Evolutionary conservation across 2,888 invertebrate genomes (phyloP), one percentile per base, ranked within the genome.

Genomic region (Agrochola litura): DNA sequence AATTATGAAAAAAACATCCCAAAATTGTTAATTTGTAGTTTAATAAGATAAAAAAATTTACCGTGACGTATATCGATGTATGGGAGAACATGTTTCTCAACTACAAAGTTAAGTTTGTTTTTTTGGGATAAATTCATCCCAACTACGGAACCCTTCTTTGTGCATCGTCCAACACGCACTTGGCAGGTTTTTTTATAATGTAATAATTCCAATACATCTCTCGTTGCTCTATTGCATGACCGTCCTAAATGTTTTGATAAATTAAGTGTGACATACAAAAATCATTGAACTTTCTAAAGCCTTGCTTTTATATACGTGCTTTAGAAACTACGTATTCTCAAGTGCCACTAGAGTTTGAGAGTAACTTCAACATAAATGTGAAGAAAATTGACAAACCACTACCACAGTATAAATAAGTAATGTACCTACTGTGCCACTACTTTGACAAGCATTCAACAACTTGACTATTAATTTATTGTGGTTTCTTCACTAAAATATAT

Each of bases 281-380:
- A 37, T 19, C 16, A 43, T 41, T 49, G 37, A 10, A 82, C 83
- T 85, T 84, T 84, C 82, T 82, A 83, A 73, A 58, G 30, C 5
- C 63, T 70, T 69, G 30, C 30, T 61, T 67, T 43, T 56, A 19
- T 58, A 49, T 46, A 54, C 25, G 16, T 71, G 52, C 41, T 65
- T 72, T 70, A 61, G 56, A 70, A 68, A 84, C 56, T 68, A 37
- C 65, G 69, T 64, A 64, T 46, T 82, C 30, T 78, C 60, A 73
- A 85, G 86, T 66, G 61, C 41, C 82, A 67, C 83, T 61, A 56
- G 19, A 82, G 49, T 43, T 61, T 56, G 56, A 75, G 74, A 73
- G 73, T 56, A 61, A 49, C 75, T 78, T 75, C 56, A 85, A 77
- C 56, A 71, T 66, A 16, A 8, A 68, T 76, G 63, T 67, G 67